These are phyloP conservation scores for Trematocara variabile DNA, from an alignment of 2,113 vertebrate genomes.

Conservation along the genomic window DNA sequence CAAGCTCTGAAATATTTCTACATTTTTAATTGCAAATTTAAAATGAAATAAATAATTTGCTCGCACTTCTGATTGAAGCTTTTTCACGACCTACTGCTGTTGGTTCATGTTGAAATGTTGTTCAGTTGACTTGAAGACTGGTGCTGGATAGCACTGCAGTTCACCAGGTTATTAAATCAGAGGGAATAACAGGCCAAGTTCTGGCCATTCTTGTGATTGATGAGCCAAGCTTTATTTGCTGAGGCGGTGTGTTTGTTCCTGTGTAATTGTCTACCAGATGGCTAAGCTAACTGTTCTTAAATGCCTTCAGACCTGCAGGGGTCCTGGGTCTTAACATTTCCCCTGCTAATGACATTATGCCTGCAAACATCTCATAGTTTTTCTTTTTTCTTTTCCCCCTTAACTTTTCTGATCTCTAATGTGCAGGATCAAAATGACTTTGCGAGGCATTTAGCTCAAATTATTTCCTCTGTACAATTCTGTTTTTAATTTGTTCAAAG, in stretches of 20 bases:
- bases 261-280: slow-evolving; percentile 83
- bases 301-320: slow-evolving; percentile 75
- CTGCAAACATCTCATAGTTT: slow-evolving; percentile 50
- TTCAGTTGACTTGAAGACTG: slow-evolving; percentile 6
- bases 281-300: slow-evolving; percentile 81
- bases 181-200: slow-evolving; percentile 72
- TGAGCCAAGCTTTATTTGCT: slow-evolving; percentile 80
- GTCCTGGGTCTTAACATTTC: slow-evolving; percentile 64
- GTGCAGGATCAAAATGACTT: slow-evolving; percentile 42
- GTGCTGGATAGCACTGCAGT: slow-evolving; percentile 55
- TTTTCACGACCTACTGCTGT: neutral
- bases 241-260: slow-evolving; percentile 80
- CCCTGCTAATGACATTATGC: slow-evolving; percentile 60
- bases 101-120: slow-evolving; percentile 3
- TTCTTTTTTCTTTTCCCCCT: neutral
- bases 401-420: slow-evolving; percentile 36
- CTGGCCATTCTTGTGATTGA: slow-evolving; percentile 78
- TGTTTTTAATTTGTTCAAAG: slow-evolving; percentile 56
- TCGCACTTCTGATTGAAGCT: neutral
- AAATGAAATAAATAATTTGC: neutral
- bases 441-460: slow-evolving; percentile 27
- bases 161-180: slow-evolving; percentile 76
- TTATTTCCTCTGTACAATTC: slow-evolving; percentile 20
- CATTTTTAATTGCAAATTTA: neutral
- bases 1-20: neutral